Evolutionary conservation across 2,113 vertebrate species (phyloP).

Genomic region (Podocnemis expansa): DNA sequence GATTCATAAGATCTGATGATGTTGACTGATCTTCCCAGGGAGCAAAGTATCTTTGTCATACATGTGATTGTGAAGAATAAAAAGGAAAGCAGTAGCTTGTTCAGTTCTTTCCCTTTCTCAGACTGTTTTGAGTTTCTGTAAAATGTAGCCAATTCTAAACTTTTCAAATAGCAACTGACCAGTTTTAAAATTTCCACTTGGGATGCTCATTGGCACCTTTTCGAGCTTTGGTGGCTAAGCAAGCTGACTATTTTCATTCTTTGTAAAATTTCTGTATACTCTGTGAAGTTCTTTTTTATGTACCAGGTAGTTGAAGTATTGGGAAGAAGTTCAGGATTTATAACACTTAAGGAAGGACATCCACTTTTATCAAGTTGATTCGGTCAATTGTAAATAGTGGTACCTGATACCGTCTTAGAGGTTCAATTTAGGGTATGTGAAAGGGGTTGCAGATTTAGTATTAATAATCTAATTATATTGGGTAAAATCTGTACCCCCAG

Average conservation of each 20-base stretch:
- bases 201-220: background rate
- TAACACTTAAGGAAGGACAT: background rate
- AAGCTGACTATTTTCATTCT: slow-evolving; percentile 20
- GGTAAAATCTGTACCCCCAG: background rate
- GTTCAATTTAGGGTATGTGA: background rate
- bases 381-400: background rate
- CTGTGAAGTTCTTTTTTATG: background rate
- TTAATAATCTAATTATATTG: background rate
- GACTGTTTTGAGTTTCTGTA: slow-evolving; percentile 17
- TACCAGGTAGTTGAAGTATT: background rate
- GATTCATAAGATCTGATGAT: background rate
- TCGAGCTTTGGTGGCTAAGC: slow-evolving; percentile 17
- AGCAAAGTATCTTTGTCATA: background rate
- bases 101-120: background rate
- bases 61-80: background rate
- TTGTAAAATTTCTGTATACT: slow-evolving; percentile 2
- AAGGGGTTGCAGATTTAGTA: background rate
- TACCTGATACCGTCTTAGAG: background rate
- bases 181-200: background rate
- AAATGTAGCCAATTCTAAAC: background rate
- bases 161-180: background rate
- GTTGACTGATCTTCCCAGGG: background rate
- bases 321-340: background rate
- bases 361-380: background rate
- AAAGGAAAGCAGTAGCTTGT: background rate